These are phyloP conservation scores for Cephus nigrinus DNA, from an alignment of 2,888 invertebrate genomes.

Conservation along the genomic window DNA sequence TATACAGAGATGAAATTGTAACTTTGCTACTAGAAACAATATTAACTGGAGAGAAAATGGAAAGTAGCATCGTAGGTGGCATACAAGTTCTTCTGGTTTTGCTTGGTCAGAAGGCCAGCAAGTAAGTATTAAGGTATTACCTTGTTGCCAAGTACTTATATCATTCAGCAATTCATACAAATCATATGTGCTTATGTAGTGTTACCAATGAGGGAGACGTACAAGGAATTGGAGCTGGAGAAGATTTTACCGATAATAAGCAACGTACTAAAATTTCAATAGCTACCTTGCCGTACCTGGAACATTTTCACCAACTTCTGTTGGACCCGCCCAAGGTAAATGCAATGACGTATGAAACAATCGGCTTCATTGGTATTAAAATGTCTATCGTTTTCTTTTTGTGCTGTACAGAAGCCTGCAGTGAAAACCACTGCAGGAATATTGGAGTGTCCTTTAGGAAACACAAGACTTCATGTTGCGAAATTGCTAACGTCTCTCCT, in stretches of 20 bases:
- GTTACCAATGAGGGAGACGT: conserved; percentile 42
- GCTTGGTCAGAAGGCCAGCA: conserved; percentile 70
- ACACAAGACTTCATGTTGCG: conserved; percentile 82
- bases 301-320: conserved; percentile 77
- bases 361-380: neutral
- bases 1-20: conserved; percentile 73
- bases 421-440: conserved; percentile 78
- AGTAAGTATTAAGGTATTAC: conserved; percentile 49
- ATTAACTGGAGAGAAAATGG: conserved; percentile 74
- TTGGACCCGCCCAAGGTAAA: conserved; percentile 78
- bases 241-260: conserved; percentile 68
- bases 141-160: neutral
- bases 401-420: conserved; percentile 69
- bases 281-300: conserved; percentile 75
- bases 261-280: conserved; percentile 74
- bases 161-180: neutral
- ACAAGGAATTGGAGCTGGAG: conserved; percentile 59
- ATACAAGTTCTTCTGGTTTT: conserved; percentile 82
- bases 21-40: conserved; percentile 79
- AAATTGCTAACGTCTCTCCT: conserved; percentile 83
- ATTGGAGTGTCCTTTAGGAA: conserved; percentile 81
- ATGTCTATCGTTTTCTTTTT: conserved; percentile 22
- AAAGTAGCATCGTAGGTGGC: conserved; percentile 82
- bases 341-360: conserved; percentile 12
- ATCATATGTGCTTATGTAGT: conserved; percentile 26